Evolutionary conservation across 2,113 vertebrate species (phyloP).

Genomic region (Onychostruthus taczanowskii): DNA sequence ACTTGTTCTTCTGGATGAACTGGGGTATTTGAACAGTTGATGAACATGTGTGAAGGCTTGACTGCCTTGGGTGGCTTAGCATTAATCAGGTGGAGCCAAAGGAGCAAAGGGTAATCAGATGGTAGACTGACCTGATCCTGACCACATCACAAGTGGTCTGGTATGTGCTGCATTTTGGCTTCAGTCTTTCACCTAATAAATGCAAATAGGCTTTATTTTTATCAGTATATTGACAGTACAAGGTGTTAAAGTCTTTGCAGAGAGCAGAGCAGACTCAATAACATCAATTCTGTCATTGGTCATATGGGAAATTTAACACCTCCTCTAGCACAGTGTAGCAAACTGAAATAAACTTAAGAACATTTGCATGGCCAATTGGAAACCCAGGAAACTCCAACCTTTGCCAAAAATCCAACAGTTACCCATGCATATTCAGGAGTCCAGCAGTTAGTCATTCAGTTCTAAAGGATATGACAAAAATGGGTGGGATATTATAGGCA

Average conservation of each 20-base stretch:
- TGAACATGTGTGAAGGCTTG: neutral
- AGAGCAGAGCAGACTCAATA: neutral
- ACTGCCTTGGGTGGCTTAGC: neutral
- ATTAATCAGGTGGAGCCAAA: neutral
- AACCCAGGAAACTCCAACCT: neutral
- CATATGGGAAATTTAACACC: neutral
- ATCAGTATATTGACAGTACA: neutral
- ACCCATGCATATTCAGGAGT: neutral
- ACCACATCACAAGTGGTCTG: neutral
- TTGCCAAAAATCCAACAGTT: neutral
- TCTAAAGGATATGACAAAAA: neutral
- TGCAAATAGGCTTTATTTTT: neutral
- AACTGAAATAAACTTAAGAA: neutral
- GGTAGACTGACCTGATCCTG: neutral
- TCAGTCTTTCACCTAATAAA: neutral
- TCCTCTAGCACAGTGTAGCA: neutral
- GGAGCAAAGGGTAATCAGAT: neutral
- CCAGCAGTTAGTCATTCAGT: neutral
- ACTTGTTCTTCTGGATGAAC: neutral
- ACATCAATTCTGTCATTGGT: neutral
- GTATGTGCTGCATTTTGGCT: neutral
- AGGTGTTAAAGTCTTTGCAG: neutral
- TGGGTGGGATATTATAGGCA: neutral
- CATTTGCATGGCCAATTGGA: neutral
- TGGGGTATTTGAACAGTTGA: neutral